Conservation (phyloP, 1,140 invertebrate genomes). For the Araneus ventricosus region DNA sequence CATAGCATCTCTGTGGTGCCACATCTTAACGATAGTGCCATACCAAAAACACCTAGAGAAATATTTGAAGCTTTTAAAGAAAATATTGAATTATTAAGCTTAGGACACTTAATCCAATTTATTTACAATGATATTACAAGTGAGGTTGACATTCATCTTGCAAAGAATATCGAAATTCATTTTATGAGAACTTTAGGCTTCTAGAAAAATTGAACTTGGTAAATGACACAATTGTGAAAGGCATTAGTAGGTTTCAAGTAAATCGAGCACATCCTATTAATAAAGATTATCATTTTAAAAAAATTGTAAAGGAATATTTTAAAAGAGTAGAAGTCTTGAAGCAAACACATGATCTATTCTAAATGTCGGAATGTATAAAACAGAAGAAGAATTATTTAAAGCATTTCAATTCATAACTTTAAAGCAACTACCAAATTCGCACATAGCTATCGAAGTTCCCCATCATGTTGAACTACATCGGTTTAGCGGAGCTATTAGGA, state of each 20-base stretch:
- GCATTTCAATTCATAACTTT: constrained; percentile 16
- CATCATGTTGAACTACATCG: neutral
- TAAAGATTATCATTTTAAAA: neutral
- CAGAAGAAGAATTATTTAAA: neutral
- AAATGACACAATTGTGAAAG: neutral
- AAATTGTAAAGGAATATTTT: neutral
- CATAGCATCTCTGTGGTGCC: neutral
- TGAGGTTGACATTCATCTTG: neutral
- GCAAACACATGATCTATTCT: neutral
- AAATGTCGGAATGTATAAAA: constrained; percentile 2
- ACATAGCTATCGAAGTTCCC: neutral
- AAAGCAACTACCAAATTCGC: neutral
- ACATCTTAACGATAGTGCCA: neutral
- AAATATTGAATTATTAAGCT: constrained; percentile 10
- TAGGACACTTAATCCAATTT: neutral
- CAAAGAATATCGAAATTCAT: neutral
- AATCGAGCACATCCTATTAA: neutral
- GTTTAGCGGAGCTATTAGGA: neutral
- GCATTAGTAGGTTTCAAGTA: neutral
- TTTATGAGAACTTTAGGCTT: neutral
- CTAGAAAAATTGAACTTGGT: neutral
- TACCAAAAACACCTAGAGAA: neutral
- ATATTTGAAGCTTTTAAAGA: neutral
- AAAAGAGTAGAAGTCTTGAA: neutral
- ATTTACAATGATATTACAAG: neutral